Evolutionary conservation across 2,888 invertebrate genomes (phyloP).

Genomic region (Ormyrus nitidulus): DNA sequence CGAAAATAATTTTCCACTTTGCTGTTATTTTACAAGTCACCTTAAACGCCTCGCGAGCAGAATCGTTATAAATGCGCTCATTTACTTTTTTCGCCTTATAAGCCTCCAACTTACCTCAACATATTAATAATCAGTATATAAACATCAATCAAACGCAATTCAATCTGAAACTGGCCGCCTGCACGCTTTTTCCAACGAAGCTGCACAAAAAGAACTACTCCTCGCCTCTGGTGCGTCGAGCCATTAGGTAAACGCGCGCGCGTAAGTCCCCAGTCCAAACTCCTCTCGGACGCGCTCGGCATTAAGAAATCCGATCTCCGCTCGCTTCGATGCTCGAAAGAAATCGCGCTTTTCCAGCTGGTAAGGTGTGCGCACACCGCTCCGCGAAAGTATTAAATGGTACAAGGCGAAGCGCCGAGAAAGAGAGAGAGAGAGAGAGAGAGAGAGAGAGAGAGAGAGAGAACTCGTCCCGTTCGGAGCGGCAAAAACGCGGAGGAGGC

Average conservation of each 20-base stretch:
- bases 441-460: background rate
- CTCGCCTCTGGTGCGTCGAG: too few species aligned
- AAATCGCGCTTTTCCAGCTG: background rate
- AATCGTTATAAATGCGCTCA: too few species aligned
- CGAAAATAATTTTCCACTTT: background rate
- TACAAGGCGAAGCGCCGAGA: conserved; percentile 28
- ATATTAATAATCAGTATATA: too few species aligned
- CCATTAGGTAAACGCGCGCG: too few species aligned
- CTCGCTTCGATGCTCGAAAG: background rate
- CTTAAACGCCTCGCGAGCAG: too few species aligned
- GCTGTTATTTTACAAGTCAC: background rate
- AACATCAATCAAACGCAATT: too few species aligned
- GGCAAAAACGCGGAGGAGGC: conserved; percentile 17
- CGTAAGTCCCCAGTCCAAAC: background rate
- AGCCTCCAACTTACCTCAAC: too few species aligned
- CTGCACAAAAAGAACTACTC: too few species aligned
- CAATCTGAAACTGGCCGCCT: too few species aligned
- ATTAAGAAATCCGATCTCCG: conserved; percentile 9
- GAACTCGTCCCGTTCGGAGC: conserved; percentile 26
- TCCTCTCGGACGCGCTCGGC: background rate
- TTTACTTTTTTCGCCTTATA: too few species aligned
- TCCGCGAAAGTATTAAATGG: conserved; percentile 34
- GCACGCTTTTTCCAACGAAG: too few species aligned
- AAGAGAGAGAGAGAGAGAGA: background rate
- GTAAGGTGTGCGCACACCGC: background rate